A percentile compares a stretch with the other conserved stretches of the same genome.
These are phyloP conservation scores for Montipora cactus DNA, from an alignment of 64 coral and sea anemone species.

Conservation along the genomic window DNA sequence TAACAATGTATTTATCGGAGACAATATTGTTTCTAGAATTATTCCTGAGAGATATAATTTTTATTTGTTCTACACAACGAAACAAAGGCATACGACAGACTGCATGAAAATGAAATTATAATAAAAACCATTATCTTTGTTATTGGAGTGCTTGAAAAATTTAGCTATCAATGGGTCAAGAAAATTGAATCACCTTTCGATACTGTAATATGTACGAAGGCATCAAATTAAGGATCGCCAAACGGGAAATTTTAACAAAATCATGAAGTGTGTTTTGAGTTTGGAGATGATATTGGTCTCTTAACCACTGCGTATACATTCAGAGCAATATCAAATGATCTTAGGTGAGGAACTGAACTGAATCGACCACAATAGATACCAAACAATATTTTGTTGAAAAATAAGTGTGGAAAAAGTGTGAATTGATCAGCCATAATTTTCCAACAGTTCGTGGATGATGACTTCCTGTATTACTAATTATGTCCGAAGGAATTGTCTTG, in stretches of 20 bases:
- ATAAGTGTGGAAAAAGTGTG: no score
- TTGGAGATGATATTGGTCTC: background rate
- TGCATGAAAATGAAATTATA: background rate
- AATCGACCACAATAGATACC: background rate
- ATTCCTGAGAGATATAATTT: background rate
- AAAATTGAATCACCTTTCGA: background rate
- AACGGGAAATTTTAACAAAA: background rate
- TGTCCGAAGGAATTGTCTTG: no score
- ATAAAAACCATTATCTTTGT: no score
- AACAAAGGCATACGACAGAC: background rate
- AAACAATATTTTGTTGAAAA: no score
- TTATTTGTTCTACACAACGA: background rate
- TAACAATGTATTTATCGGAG: background rate
- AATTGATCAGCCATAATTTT: no score
- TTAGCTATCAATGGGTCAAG: background rate
- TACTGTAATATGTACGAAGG: background rate
- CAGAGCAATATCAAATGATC: background rate
- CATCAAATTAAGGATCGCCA: background rate
- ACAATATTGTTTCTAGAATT: background rate
- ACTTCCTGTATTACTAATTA: background rate
- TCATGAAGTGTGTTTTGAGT: background rate
- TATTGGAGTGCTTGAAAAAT: no score
- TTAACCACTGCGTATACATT: background rate
- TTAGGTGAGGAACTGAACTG: background rate
- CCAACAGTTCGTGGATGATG: background rate